Evolutionary conservation across 37 sponge, comb jelly and placozoan genomes (phyloP).

Genomic region (Halichondria panicea): DNA sequence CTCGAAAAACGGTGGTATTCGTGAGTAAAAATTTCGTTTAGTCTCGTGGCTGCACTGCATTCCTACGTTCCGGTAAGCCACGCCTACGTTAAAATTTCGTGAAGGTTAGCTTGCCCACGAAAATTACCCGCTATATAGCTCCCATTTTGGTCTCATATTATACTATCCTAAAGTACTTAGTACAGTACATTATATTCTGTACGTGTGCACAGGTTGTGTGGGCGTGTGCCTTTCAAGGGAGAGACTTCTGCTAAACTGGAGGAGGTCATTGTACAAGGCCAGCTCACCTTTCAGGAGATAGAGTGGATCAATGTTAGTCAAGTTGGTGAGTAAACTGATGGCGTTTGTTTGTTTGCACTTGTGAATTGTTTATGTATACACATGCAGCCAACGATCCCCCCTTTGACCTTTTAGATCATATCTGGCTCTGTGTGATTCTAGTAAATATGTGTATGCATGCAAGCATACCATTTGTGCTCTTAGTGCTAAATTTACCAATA

Average conservation of each 20-base stretch:
- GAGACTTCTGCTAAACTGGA: conserved; percentile 48
- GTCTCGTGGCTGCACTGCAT: no score
- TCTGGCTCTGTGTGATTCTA: not conserved
- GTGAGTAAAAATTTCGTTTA: no score
- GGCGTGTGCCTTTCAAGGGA: conserved; percentile 59
- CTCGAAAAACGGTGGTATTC: no score
- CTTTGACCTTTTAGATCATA: no score
- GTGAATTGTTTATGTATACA: not conserved
- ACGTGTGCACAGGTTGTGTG: conserved; percentile 58
- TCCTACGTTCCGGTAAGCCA: no score
- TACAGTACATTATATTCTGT: no score
- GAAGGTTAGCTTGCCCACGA: no score
- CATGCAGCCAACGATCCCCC: conserved; percentile 76
- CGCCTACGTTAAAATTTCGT: no score
- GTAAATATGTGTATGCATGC: not conserved
- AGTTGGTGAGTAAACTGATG: conserved; percentile 30
- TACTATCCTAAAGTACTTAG: no score
- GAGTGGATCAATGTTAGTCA: conserved; percentile 62
- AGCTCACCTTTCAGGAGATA: conserved; percentile 47
- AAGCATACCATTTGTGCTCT: not conserved
- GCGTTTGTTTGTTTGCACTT: not conserved
- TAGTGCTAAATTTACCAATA: no score
- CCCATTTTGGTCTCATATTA: no score
- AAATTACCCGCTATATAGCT: no score
- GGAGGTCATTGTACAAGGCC: conserved; percentile 57